A percentile compares a stretch with the other conserved stretches of the same genome.
These are phyloP conservation scores for Crypturellus tataupa DNA, from an alignment of 2,797 vertebrate species.

Conservation along the genomic window DNA sequence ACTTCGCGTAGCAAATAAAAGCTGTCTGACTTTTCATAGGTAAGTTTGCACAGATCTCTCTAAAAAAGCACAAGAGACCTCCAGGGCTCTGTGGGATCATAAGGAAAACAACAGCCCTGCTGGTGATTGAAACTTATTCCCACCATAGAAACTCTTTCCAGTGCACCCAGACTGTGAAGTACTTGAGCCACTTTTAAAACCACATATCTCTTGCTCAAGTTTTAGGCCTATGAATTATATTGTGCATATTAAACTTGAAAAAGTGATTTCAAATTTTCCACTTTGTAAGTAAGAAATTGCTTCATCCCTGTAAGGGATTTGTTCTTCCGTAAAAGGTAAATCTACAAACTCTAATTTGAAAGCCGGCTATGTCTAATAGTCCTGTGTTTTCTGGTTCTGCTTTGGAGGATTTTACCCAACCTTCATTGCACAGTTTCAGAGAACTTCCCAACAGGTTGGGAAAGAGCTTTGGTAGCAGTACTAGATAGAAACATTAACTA, in stretches of 20 bases:
- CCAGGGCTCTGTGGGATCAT: background rate
- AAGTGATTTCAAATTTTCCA: background rate
- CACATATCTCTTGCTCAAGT: background rate
- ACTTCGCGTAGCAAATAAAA: background rate
- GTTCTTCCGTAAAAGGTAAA: fast-evolving
- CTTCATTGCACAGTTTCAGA: background rate
- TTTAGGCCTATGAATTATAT: background rate
- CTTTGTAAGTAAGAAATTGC: background rate
- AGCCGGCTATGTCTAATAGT: background rate
- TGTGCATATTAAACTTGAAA: too few relatives aligned
- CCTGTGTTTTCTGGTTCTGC: background rate
- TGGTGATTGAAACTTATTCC: background rate
- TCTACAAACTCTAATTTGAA: background rate
- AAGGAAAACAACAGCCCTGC: background rate
- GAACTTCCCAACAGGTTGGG: background rate
- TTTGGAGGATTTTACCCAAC: background rate
- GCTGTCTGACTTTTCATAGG: background rate
- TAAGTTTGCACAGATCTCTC: background rate
- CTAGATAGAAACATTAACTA: background rate
- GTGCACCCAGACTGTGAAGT: background rate
- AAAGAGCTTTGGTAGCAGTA: background rate
- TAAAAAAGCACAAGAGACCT: background rate
- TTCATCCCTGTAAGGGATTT: background rate
- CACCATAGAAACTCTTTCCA: background rate
- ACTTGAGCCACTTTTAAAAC: background rate